Conservation (phyloP, 2,113 vertebrate species). For the Notarius lentiginosus region DNA sequence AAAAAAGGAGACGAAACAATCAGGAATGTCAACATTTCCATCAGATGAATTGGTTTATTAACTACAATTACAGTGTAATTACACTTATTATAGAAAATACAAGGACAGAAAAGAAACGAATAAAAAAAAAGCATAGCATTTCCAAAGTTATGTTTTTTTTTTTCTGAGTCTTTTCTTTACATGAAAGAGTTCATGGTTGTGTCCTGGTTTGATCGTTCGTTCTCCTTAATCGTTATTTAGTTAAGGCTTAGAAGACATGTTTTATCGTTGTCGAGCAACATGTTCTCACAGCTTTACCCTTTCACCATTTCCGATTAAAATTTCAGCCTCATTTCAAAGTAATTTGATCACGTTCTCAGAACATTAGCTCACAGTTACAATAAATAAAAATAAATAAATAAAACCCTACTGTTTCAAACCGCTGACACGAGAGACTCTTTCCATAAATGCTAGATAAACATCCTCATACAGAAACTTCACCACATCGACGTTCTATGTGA, state of each 20-base stretch:
- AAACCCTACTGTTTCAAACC: not conserved
- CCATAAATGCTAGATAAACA: not conserved
- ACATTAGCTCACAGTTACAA: not conserved
- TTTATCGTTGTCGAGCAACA: not conserved
- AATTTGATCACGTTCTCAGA: not conserved
- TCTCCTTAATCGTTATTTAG: not conserved
- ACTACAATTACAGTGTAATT: not conserved
- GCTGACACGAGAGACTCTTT: not conserved
- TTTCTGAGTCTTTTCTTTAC: not conserved
- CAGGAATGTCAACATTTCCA: not conserved
- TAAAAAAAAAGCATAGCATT: not conserved
- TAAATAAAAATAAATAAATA: not conserved
- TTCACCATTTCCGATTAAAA: not conserved
- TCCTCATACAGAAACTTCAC: not conserved
- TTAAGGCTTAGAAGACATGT: not conserved
- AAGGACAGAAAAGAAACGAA: not conserved
- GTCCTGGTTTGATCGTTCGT: not conserved
- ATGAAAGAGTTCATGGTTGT: not conserved
- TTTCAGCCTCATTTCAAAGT: not conserved
- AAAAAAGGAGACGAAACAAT: too few relatives aligned
- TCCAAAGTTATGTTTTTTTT: not conserved
- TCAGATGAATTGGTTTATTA: not conserved
- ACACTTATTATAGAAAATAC: not conserved
- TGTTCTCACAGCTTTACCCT: not conserved
- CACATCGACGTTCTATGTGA: not conserved